A percentile compares a stretch with the other conserved stretches of the same genome.
Evolutionary conservation across 1,140 invertebrate genomes (phyloP).

Genomic region (Neodiprion pinetum): DNA sequence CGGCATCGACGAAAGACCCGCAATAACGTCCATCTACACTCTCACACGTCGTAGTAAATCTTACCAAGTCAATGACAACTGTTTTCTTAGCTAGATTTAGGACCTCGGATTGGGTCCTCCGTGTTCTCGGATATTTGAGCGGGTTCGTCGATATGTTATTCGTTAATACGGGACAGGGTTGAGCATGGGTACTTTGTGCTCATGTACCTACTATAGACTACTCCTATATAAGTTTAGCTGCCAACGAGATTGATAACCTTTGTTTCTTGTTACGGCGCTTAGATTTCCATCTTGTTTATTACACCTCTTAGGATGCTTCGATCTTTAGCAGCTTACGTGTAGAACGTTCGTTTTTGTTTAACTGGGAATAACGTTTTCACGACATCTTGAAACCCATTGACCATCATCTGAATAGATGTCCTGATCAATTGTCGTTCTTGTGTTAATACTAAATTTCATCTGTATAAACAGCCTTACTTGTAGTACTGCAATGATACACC

Average conservation of each 20-base stretch:
- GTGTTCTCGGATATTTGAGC: background rate
- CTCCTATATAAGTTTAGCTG: background rate
- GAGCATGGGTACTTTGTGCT: too few species aligned
- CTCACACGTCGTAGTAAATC: background rate
- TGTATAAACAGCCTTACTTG: too few species aligned
- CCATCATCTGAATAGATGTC: too few species aligned
- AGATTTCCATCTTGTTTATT: constrained; percentile 3
- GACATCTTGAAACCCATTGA: too few species aligned
- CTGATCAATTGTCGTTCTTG: too few species aligned
- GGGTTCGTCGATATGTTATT: background rate
- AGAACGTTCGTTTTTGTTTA: too few species aligned
- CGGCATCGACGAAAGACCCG: background rate
- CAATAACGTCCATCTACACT: background rate
- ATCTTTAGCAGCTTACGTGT: background rate
- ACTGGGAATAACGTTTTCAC: too few species aligned
- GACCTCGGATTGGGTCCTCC: background rate
- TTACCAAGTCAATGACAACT: background rate
- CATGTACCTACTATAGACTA: too few species aligned
- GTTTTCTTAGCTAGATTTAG: background rate
- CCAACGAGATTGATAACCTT: background rate
- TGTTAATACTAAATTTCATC: too few species aligned
- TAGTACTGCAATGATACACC: too few species aligned
- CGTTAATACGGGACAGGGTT: background rate
- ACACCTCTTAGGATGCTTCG: background rate
- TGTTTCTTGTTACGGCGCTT: background rate